Percentiles rank a stretch among this genome's conserved stretches.
Evolutionary conservation across 2,797 vertebrate genomes (phyloP).

Genomic region (Typhlichthys subterraneus): DNA sequence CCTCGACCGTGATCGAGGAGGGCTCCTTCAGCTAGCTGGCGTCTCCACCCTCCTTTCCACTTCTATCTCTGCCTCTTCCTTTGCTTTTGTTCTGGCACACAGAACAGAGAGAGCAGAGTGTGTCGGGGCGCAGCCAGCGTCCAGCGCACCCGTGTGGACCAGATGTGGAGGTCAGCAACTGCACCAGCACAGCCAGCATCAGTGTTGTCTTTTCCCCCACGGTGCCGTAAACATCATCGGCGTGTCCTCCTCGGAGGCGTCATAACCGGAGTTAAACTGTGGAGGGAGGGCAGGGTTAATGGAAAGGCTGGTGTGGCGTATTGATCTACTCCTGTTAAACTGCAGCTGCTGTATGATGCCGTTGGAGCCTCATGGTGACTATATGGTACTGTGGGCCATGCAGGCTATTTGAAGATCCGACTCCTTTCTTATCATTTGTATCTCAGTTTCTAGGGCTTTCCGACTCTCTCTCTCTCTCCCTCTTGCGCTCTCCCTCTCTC

Average conservation of each 20-base stretch:
- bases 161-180: constrained; percentile 67
- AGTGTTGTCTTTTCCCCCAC: constrained; percentile 44
- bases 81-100: constrained; percentile 8
- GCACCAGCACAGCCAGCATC: constrained; percentile 46
- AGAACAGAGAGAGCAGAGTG: background rate
- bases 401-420: no score
- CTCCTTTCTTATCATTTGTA: constrained; percentile 16
- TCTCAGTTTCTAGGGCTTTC: constrained; percentile 24
- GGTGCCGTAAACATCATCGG: constrained; percentile 70
- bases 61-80: background rate
- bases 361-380: no score
- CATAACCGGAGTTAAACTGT: constrained; percentile 36
- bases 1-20: no score
- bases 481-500: constrained; percentile 8
- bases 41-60: background rate
- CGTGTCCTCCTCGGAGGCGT: constrained; percentile 61
- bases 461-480: background rate
- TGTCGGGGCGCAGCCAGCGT: constrained; percentile 59
- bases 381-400: no score
- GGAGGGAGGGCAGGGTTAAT: background rate
- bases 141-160: constrained; percentile 60
- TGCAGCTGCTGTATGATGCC: no score
- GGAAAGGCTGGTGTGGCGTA: background rate
- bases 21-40: background rate
- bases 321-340: no score